Base-by-base conservation (phyloP, 1,140 invertebrate genomes). In the Drosophila baimaii region DNA sequence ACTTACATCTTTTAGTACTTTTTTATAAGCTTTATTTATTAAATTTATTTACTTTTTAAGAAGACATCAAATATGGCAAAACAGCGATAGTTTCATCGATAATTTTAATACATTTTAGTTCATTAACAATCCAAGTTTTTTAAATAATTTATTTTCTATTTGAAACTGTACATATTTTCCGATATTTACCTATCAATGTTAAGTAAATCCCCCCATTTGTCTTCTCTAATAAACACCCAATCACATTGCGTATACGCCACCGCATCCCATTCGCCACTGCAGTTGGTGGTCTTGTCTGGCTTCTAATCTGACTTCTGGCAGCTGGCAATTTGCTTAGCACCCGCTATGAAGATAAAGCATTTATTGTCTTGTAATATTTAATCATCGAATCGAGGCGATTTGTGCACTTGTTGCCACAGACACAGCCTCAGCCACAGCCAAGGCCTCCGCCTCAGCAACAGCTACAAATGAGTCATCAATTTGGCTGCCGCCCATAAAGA, bases 321-420 rank as follows among this genome's bases (percentile, higher is more conserved):
- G 83, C 61, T 61, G 64, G 75, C 68, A 80, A 83, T 88, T 88
- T 86, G 83, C 84, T 77, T 74, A 79, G 79, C 71, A 80, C 77
- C 77, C 76, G 71, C 84, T 62, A 83, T 69, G 74, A 81, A 84
- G 84, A 89, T 89, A 75, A 89, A 89, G 55, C 77, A 62, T 89
- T 75, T 81, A 89, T 84, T 89, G 85, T 89, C 84, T 69, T 89
- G 84, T 89, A 89, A 68, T 78, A 81, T 89, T 89, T 89, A 90
- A 89, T 89, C 84, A 89, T 89, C 70, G 63, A 76, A 79, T 56
- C 15, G 43, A 69, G 29, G 59, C 81, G 61, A 77, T 57, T 76
- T 68, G 74, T 77, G 68, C 75, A 86, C 82, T 86, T 86, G 83
- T 88, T 86, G 83, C 81, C 37, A 23, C 55, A 54, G 47, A 15